These are phyloP conservation scores for Lagria hirta DNA, from an alignment of 2,888 invertebrate species.

Conservation along the genomic window DNA sequence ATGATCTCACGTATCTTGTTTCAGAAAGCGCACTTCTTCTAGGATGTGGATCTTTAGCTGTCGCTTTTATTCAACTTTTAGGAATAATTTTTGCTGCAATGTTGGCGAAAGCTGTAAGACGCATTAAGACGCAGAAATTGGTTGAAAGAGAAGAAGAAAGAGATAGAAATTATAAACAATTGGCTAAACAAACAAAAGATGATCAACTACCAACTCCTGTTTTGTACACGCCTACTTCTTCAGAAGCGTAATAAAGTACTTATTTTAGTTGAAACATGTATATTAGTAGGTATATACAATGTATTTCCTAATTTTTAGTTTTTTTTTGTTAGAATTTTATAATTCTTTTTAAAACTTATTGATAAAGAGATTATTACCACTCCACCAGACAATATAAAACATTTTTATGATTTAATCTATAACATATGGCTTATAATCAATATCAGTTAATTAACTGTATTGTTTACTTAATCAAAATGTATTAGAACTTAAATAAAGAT, in stretches of 20 bases:
- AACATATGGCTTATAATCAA: too few relatives aligned
- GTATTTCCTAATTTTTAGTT: too few relatives aligned
- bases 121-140: conserved; percentile 72
- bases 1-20: conserved; percentile 34
- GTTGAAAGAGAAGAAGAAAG: conserved; percentile 70
- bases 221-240: conserved; percentile 35
- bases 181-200: conserved; percentile 37
- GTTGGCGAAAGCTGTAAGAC: conserved; percentile 81
- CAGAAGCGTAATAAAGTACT: conserved; percentile 19
- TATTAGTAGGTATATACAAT: too few relatives aligned
- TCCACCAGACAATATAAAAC: too few relatives aligned
- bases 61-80: conserved; percentile 78
- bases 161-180: conserved; percentile 54
- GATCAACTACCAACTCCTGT: conserved; percentile 43
- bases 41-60: conserved; percentile 76
- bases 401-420: too few relatives aligned
- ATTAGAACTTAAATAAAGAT: too few relatives aligned
- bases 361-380: too few relatives aligned
- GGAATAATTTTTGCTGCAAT: conserved; percentile 89
- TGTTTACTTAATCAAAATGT: too few relatives aligned
- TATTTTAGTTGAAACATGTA: too few relatives aligned
- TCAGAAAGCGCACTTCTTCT: conserved; percentile 63
- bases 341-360: too few relatives aligned
- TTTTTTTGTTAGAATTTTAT: too few relatives aligned
- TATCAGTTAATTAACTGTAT: too few relatives aligned